Evolutionary conservation across 2,888 invertebrate genomes (phyloP).

Genomic region (Glyphotaelius pellucidus): DNA sequence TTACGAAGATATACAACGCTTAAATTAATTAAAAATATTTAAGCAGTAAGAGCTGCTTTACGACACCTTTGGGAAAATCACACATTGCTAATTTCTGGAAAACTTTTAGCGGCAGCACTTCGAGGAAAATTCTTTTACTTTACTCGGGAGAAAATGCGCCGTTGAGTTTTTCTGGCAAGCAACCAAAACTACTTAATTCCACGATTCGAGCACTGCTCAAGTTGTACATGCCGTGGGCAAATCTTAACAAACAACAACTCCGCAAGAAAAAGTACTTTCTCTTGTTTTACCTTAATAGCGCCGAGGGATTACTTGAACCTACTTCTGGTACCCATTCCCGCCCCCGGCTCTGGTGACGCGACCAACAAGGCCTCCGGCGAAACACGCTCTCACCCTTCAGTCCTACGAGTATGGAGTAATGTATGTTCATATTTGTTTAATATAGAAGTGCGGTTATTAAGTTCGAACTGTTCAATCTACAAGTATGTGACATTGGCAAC

Average conservation of each 20-base stretch:
- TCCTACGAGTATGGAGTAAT: background rate
- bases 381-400: background rate
- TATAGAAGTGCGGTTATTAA: background rate
- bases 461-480: too few species aligned
- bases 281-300: slow-evolving; percentile 1
- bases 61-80: slow-evolving; percentile 11
- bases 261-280: slow-evolving; percentile 5
- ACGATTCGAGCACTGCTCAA: background rate
- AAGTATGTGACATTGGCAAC: too few species aligned
- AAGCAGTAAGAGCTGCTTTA: background rate
- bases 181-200: slow-evolving; percentile 26
- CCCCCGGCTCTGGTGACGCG: background rate
- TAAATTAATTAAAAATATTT: background rate
- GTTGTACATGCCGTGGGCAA: slow-evolving; percentile 16
- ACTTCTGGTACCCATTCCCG: background rate
- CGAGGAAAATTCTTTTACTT: background rate
- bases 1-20: background rate
- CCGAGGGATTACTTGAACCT: slow-evolving; percentile 4
- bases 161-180: slow-evolving; percentile 25
- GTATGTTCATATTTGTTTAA: background rate
- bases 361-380: background rate
- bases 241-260: slow-evolving; percentile 9
- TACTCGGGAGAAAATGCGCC: slow-evolving; percentile 4
- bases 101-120: background rate
- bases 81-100: background rate